These are phyloP conservation scores for Probaryconus sp. DNA, from an alignment of 1,140 invertebrate species.

Conservation along the genomic window DNA sequence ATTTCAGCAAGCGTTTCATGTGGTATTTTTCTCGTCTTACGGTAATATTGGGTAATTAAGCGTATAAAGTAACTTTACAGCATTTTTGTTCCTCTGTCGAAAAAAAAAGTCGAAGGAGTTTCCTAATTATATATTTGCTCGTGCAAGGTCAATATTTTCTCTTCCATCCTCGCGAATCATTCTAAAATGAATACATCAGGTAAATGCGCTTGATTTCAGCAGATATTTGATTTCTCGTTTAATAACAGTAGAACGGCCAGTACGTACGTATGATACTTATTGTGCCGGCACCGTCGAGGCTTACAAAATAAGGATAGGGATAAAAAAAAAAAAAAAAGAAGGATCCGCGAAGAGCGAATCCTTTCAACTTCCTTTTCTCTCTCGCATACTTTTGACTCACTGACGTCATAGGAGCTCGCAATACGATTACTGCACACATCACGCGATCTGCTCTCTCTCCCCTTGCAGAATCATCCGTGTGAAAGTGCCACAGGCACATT, in stretches of 20 bases:
- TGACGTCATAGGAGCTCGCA: slow-evolving; percentile 63
- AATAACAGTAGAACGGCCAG: slow-evolving; percentile 17
- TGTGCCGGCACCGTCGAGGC: too few relatives aligned
- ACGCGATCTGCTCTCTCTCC: slow-evolving; percentile 52
- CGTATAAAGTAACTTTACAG: too few relatives aligned
- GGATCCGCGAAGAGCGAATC: slow-evolving; percentile 5
- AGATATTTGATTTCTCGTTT: slow-evolving; percentile 14
- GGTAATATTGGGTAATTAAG: too few relatives aligned
- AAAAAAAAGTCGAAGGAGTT: too few relatives aligned
- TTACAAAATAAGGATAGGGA: slow-evolving; percentile 9
- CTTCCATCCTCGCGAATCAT: neutral
- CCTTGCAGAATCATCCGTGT: slow-evolving; percentile 54
- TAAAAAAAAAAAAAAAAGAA: slow-evolving; percentile 29
- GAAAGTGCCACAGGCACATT: slow-evolving; percentile 64
- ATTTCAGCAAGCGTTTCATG: too few relatives aligned
- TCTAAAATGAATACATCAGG: slow-evolving; percentile 19
- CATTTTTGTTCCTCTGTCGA: too few relatives aligned
- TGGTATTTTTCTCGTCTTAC: too few relatives aligned
- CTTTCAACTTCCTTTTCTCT: slow-evolving; percentile 45
- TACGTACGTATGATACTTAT: slow-evolving; percentile 10
- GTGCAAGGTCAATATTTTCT: too few relatives aligned
- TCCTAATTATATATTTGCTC: too few relatives aligned
- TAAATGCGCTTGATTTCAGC: slow-evolving; percentile 6
- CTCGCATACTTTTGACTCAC: slow-evolving; percentile 51
- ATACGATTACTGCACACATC: slow-evolving; percentile 60